Evolutionary conservation across 2,888 invertebrate species (phyloP).

Genomic region (Drosophila villosipedis): DNA sequence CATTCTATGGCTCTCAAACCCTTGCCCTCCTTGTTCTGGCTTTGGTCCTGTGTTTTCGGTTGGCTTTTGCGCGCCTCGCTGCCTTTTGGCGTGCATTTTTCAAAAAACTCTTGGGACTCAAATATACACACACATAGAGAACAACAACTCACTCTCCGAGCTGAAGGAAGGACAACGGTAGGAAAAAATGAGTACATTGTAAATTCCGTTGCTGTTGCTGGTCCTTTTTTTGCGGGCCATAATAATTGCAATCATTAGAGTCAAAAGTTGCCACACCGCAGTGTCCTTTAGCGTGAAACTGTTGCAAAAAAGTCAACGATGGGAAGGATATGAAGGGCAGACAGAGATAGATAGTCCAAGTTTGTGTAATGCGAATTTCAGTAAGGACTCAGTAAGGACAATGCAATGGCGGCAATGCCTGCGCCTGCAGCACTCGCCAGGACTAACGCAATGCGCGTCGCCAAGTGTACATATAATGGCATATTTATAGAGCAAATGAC

Average conservation of each 20-base stretch:
- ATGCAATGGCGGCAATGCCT: constrained; percentile 51
- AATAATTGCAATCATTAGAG: constrained; percentile 83
- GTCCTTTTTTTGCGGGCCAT: constrained; percentile 63
- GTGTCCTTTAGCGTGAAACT: constrained; percentile 73
- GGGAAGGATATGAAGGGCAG: constrained; percentile 11
- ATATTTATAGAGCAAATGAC: constrained; percentile 70
- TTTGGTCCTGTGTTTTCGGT: constrained; percentile 40
- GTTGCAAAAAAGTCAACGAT: constrained; percentile 43
- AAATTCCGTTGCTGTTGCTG: constrained; percentile 63
- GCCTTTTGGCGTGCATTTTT: constrained; percentile 73
- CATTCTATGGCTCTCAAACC: not conserved
- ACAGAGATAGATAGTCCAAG: constrained; percentile 28
- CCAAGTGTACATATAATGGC: constrained; percentile 76
- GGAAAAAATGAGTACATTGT: constrained; percentile 51
- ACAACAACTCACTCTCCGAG: constrained; percentile 59
- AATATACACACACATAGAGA: constrained; percentile 33
- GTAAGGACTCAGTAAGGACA: constrained; percentile 49
- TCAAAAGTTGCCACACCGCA: constrained; percentile 82
- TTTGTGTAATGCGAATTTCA: constrained; percentile 54
- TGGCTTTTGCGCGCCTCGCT: constrained; percentile 50
- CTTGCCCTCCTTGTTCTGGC: constrained; percentile 18
- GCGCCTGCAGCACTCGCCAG: constrained; percentile 48
- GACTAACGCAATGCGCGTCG: constrained; percentile 69
- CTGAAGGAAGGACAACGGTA: constrained; percentile 45
- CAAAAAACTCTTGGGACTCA: constrained; percentile 56